These are phyloP conservation scores for Rhorus exstirpatorius DNA, from an alignment of 2,888 invertebrate genomes.

Conservation along the genomic window DNA sequence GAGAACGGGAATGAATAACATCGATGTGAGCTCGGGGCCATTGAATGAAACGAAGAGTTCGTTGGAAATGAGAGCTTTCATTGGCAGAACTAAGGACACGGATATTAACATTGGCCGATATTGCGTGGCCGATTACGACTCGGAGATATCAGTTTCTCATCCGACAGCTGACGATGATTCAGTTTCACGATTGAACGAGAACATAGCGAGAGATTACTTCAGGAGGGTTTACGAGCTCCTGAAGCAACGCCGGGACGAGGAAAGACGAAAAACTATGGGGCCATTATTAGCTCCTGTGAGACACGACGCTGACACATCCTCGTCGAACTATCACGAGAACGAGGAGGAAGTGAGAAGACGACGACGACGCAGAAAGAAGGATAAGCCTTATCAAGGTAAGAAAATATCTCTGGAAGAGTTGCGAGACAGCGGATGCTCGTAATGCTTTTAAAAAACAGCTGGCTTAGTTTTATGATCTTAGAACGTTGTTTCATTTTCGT, in stretches of 20 bases:
- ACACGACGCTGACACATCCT: slow-evolving; percentile 77
- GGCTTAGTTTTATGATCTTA: background rate
- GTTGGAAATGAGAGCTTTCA: background rate
- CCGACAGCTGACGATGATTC: slow-evolving; percentile 30
- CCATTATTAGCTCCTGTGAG: slow-evolving; percentile 58
- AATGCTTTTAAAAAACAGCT: background rate
- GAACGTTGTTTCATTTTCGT: background rate
- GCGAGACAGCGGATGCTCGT: background rate
- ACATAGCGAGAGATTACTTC: slow-evolving; percentile 82
- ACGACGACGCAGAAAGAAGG: slow-evolving; percentile 75
- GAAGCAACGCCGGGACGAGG: slow-evolving; percentile 77
- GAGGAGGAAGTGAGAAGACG: slow-evolving; percentile 75
- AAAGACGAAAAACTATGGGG: slow-evolving; percentile 65
- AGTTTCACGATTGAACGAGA: slow-evolving; percentile 75
- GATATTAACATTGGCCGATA: background rate
- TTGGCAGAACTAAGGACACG: slow-evolving; percentile 48
- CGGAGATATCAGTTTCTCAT: background rate
- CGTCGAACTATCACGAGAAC: slow-evolving; percentile 76
- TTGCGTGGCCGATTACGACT: slow-evolving; percentile 39
- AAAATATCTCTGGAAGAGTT: slow-evolving; percentile 8
- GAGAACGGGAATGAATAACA: slow-evolving; percentile 24
- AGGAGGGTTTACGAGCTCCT: slow-evolving; percentile 82
- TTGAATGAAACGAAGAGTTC: slow-evolving; percentile 36
- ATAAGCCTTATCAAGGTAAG: slow-evolving; percentile 70
- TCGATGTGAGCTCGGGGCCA: slow-evolving; percentile 27